A percentile compares a stretch with the other conserved stretches of the same genome.
phyloP scores from a whole-genome alignment of 2,888 invertebrate genomes.

The Chirona hameri region DNA sequence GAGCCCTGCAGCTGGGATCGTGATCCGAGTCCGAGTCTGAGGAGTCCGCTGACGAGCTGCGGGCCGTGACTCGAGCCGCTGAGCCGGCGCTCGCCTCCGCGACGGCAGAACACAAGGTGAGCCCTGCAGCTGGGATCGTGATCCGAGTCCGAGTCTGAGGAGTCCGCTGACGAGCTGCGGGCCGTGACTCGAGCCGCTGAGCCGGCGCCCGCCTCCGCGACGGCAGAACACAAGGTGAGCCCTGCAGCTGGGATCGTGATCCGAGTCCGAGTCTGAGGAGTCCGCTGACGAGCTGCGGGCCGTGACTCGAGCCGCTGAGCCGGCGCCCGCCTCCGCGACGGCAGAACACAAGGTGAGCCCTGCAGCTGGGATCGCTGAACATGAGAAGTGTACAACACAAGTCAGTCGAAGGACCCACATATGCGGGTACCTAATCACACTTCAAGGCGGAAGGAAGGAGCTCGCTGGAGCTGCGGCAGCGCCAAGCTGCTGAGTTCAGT shows the following conservation, averaged over 20 bases:
- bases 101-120: neutral
- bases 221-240: neutral
- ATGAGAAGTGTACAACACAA: too few relatives aligned
- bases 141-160: neutral
- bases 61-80: too few relatives aligned
- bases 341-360: neutral
- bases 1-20: neutral
- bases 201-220: neutral
- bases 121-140: neutral
- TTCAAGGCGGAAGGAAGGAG: too few relatives aligned
- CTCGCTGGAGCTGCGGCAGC: too few relatives aligned
- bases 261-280: neutral
- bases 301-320: neutral
- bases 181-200: neutral
- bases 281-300: neutral
- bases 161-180: neutral
- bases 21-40: too few relatives aligned
- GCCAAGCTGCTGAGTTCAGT: too few relatives aligned
- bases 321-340: neutral
- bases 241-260: neutral
- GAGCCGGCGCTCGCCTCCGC: too few relatives aligned
- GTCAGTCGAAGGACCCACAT: too few relatives aligned
- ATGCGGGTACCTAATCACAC: too few relatives aligned
- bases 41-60: too few relatives aligned
- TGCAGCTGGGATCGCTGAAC: too few relatives aligned